Conservation (phyloP, 2,888 invertebrate genomes). For the Agriopis aurantiaria region DNA sequence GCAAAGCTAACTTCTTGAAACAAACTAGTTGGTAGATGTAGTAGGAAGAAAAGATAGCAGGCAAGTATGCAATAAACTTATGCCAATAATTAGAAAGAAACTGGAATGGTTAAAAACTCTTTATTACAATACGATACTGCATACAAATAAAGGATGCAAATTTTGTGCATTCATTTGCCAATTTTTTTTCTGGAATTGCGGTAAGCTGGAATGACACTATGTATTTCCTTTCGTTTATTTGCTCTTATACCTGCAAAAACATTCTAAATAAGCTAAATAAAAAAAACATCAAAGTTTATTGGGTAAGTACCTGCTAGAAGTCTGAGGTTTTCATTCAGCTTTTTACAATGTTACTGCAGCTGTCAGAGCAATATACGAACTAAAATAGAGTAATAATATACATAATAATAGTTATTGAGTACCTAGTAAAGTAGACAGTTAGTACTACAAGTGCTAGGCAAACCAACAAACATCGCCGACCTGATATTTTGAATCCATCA, state of each 20-base stretch:
- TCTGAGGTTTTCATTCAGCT: no score
- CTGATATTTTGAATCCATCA: slow-evolving; percentile 26
- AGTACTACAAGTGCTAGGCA: slow-evolving; percentile 13
- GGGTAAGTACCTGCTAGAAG: no score
- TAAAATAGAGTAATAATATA: no score
- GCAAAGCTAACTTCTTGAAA: background rate
- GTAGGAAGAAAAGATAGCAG: background rate
- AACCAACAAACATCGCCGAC: slow-evolving; percentile 20
- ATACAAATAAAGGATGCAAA: slow-evolving; percentile 15
- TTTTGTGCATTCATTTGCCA: slow-evolving; percentile 23
- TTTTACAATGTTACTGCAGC: no score
- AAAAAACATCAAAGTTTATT: no score
- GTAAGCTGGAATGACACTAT: background rate
- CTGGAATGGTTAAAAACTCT: background rate
- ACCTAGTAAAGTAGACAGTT: slow-evolving; percentile 4
- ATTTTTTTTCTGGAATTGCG: background rate
- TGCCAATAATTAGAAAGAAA: background rate
- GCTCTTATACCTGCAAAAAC: no score
- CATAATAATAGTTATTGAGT: background rate
- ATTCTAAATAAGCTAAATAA: no score
- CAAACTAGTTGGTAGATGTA: background rate
- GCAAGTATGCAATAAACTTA: background rate
- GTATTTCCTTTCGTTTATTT: no score
- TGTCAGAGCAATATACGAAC: no score
- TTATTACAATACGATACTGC: background rate